Base-by-base conservation (phyloP, 1,140 invertebrate species). In the Drosophila mayri region DNA sequence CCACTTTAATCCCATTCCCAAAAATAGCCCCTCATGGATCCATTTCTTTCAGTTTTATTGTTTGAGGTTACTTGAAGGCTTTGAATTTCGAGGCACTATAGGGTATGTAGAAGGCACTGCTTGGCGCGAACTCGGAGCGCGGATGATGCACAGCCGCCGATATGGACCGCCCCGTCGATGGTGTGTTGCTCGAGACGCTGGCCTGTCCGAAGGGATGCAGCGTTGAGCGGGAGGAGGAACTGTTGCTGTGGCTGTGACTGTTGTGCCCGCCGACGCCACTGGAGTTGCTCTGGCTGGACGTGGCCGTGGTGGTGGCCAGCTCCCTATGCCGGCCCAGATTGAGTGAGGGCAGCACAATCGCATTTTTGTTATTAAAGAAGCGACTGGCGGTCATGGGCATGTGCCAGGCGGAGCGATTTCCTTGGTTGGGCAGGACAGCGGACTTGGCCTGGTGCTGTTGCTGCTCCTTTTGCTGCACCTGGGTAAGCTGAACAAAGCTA, bases 1-100 rank as follows among this genome's bases (percentile, higher is more conserved):
- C 8, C 8, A 16, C 16, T 35, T 22, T 18, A 47, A 41, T 41
- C 20, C 16, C 11, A 46, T 40, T 20, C 18, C 49, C 10, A 22
- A 30, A 41, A 22, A 20, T 6, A 25, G 1, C 9, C 16, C 9
- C 16, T 22, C 9, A 0, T 10, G 8, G 1, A 46, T 46, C 0
- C 18, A 47, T 40, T 18, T 18, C 61, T 82, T 68, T 72, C 64
- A 62, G 78, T 55, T 88, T 90, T 88, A 86, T 88, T 86, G 43
- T 41, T 88, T 84, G 81, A 90, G 86, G 78, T 86, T 87, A 92
- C 55, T 92, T 92, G 58, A 87, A 91, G 67, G 81, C 72, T 86
- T 92, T 92, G 47, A 92, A 92, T 83, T 92, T 92, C 49, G 91
- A 92, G 83, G 91, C 91, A 92, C 91, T 92, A 63, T 92, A 88